These are phyloP conservation scores for Ailurus styani DNA, from an alignment of 2,113 vertebrate genomes.

Conservation along the genomic window DNA sequence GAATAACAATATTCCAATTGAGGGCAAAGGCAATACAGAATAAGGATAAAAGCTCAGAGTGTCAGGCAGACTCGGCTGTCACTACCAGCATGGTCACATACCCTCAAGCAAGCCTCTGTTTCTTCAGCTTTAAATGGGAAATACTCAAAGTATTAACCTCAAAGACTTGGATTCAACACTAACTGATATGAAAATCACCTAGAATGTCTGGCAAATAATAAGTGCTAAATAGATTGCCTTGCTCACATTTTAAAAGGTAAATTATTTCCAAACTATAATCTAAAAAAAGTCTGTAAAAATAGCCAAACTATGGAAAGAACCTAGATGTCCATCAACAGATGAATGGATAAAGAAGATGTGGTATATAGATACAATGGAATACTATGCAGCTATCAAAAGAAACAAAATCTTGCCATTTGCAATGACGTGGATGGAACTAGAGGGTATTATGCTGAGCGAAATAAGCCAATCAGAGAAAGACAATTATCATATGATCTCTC, in stretches of 20 bases:
- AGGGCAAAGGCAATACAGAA: constrained; percentile 24
- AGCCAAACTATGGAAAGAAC: too few relatives aligned
- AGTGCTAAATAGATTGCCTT: background rate
- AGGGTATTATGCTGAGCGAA: too few relatives aligned
- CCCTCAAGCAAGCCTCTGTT: background rate
- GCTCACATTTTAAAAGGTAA: background rate
- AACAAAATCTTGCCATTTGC: too few relatives aligned
- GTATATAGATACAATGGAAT: too few relatives aligned
- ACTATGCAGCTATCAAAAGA: too few relatives aligned
- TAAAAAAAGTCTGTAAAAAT: too few relatives aligned
- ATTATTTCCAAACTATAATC: background rate
- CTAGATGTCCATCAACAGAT: too few relatives aligned
- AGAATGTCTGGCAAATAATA: background rate
- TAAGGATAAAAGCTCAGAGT: background rate
- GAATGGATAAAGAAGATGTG: too few relatives aligned
- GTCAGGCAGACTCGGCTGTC: background rate
- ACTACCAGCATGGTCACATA: background rate
- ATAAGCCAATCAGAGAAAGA: too few relatives aligned
- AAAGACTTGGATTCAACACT: background rate
- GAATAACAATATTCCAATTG: background rate
- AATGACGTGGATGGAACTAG: too few relatives aligned
- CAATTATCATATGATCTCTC: too few relatives aligned
- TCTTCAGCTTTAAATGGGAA: background rate
- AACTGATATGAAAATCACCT: background rate
- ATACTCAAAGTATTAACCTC: background rate